phyloP scores from a whole-genome alignment of 2,888 invertebrate genomes.

The Oscheius sp. region DNA sequence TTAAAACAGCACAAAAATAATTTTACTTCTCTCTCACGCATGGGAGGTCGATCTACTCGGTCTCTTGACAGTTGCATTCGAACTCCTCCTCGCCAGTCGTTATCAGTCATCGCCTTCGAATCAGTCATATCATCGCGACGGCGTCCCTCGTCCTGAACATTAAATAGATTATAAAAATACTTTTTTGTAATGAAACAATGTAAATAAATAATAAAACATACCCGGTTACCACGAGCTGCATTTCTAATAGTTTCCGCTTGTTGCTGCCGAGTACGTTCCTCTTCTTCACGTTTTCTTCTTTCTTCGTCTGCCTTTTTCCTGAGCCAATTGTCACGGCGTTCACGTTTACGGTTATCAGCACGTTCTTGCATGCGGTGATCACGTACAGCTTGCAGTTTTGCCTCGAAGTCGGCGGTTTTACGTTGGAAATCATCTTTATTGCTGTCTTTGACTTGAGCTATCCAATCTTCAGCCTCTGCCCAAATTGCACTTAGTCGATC shows the following conservation, averaged over 20 bases:
- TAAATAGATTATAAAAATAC: background rate
- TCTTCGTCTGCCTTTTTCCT: slow-evolving; percentile 51
- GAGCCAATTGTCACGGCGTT: slow-evolving; percentile 45
- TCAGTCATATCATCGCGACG: slow-evolving; percentile 43
- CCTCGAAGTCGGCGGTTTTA: slow-evolving; percentile 50
- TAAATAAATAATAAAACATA: slow-evolving; percentile 9
- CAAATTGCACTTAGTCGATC: slow-evolving; percentile 57
- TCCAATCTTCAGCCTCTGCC: slow-evolving; percentile 58
- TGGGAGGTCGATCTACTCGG: slow-evolving; percentile 22
- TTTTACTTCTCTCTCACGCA: slow-evolving; percentile 29
- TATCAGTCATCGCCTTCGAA: slow-evolving; percentile 52
- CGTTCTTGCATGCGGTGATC: slow-evolving; percentile 53
- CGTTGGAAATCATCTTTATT: slow-evolving; percentile 62
- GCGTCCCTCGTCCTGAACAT: slow-evolving; percentile 22
- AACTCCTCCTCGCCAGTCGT: slow-evolving; percentile 45
- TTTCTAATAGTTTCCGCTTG: slow-evolving; percentile 51
- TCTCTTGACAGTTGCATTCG: background rate
- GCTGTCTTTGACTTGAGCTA: slow-evolving; percentile 54
- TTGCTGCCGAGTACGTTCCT: slow-evolving; percentile 51
- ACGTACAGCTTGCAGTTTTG: slow-evolving; percentile 55
- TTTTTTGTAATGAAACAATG: background rate
- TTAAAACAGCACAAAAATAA: background rate
- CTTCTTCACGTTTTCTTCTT: slow-evolving; percentile 53
- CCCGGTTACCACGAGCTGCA: slow-evolving; percentile 35
- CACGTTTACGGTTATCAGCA: slow-evolving; percentile 53